Conservation (phyloP, 2,888 invertebrate species). For the Drosophila birchii region DNA sequence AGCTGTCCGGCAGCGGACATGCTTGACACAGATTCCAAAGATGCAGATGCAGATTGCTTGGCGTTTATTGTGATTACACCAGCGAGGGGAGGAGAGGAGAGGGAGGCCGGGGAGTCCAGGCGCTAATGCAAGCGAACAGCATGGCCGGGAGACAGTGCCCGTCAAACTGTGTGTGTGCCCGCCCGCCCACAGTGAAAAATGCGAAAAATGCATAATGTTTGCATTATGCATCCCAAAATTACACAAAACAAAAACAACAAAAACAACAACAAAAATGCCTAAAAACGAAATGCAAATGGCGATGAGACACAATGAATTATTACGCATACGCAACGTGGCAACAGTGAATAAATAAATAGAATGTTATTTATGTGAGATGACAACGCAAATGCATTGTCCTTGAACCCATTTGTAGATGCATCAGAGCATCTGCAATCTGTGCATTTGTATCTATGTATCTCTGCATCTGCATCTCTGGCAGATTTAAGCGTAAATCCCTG, state of each 20-base stretch:
- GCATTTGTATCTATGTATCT: conserved; percentile 10
- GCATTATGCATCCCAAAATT: neutral
- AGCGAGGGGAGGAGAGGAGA: neutral
- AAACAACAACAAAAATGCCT: neutral
- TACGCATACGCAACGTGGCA: conserved; percentile 67
- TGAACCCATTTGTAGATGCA: conserved; percentile 60
- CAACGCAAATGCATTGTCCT: conserved; percentile 60
- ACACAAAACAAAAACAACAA: neutral
- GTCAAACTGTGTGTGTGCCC: conserved; percentile 36
- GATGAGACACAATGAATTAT: conserved; percentile 34
- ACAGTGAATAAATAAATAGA: conserved; percentile 38
- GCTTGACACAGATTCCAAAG: conserved; percentile 42
- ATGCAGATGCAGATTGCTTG: neutral
- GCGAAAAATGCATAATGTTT: neutral
- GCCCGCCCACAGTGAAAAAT: conserved; percentile 29
- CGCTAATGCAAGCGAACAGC: conserved; percentile 42
- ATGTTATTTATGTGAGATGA: conserved; percentile 43
- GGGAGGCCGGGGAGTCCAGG: neutral
- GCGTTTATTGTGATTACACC: conserved; percentile 42
- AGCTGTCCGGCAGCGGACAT: conserved; percentile 19
- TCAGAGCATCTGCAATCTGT: conserved; percentile 1
- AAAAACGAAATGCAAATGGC: conserved; percentile 1
- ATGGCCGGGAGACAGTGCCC: conserved; percentile 26
- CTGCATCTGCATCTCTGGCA: conserved; percentile 8
- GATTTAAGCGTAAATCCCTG: conserved; percentile 7